Base-by-base conservation (phyloP, 2,113 vertebrate genomes). In the Bettongia penicillata region DNA sequence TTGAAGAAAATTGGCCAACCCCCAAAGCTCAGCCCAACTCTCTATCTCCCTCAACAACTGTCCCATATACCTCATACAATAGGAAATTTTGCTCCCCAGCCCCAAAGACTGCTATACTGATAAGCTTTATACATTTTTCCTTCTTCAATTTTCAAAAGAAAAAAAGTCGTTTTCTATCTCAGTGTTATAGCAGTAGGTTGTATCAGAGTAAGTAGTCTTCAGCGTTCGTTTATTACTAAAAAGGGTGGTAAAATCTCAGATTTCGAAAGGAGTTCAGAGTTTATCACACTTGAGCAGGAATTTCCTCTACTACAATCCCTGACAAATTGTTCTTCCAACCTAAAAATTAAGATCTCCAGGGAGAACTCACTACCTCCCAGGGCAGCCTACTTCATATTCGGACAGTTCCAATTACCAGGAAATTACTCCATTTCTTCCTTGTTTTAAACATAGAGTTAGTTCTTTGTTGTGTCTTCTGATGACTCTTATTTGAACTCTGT, bases 1-100 rank as follows among this genome's bases (percentile, higher is more conserved):
- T 92, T 91, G n/a, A 94, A 92, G 26, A 94, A 90, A 26, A 94
- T 19, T 95, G 92, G 24, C 1, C 94, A 22, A 89, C 25, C 77
- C 28, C 26, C 24, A 92, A 31, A 94, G 8, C 91, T 31, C 90
- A 93, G 37, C 49, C 53, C 84, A 95, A 24, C 0, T 57, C 89
- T 90, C 51, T 0, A 14, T 93, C 47, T 93, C 43, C 89, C 53
- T 95, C 91, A 94, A 91, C 51, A 95, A 89, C 31, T 92, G 3
- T 8, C 12, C 47, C 48, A 95, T 51, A 55, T 92, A 37, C 68
- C 7, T 84, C 19, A 23, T 43, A 84, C 37, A 84, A 43, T 8
- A 23, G n/a, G n/a, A 8, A 84, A 43, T n/a, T 23, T 84, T 84
- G 19, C n/a, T 84, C n/a, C 6, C 19, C 16, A 43, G 68, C 19